phyloP scores from a whole-genome alignment of 1,140 invertebrate genomes.

The Hermatobates lingyangjiaoensis region DNA sequence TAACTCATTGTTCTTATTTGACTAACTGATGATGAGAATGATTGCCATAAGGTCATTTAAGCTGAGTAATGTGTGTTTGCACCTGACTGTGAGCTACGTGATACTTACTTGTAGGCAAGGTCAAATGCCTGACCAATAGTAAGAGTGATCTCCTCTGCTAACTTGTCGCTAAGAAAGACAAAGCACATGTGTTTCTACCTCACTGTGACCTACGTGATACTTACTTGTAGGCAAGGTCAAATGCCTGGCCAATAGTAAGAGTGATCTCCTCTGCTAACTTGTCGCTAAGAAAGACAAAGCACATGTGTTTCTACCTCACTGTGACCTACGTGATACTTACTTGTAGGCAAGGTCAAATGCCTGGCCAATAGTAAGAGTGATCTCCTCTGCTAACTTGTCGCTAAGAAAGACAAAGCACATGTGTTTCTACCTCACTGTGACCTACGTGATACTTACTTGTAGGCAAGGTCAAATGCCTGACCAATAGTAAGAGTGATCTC shows the following conservation, averaged over 20 bases:
- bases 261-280: conserved; percentile 93
- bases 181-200: conserved; percentile 86
- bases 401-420: conserved; percentile 93
- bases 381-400: conserved; percentile 89
- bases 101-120: conserved; percentile 68
- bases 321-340: no score
- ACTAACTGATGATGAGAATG: no score
- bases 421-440: no score
- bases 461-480: conserved; percentile 94
- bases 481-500: conserved; percentile 93
- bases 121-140: conserved; percentile 96
- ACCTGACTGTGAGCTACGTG: no score
- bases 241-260: conserved; percentile 89
- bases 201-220: no score
- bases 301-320: conserved; percentile 80
- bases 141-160: conserved; percentile 88
- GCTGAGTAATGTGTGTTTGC: no score
- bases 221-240: conserved; percentile 83
- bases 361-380: conserved; percentile 90
- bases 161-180: conserved; percentile 89
- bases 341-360: conserved; percentile 94
- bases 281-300: conserved; percentile 91
- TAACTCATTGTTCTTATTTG: no score
- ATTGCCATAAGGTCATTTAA: no score
- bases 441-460: conserved; percentile 49